phyloP scores from a whole-genome alignment of 1,140 invertebrate species.

The Halesus radiatus region DNA sequence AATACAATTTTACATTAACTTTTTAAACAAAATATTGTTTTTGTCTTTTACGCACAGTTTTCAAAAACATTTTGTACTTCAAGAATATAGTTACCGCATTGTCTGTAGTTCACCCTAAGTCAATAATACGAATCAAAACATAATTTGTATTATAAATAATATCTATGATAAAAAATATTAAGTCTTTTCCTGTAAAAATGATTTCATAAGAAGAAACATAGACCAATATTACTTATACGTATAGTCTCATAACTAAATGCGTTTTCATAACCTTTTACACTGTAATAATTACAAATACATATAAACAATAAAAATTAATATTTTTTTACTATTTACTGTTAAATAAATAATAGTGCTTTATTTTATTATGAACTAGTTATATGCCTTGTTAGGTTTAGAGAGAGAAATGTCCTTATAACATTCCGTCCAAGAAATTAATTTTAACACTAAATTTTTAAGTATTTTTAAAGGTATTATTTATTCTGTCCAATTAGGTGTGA shows the following conservation, averaged over 20 bases:
- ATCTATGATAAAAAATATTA: background rate
- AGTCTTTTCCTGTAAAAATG: no score
- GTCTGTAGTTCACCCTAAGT: constrained; percentile 4
- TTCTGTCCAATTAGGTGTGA: background rate
- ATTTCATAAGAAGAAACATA: no score
- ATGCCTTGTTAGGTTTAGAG: background rate
- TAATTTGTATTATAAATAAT: background rate
- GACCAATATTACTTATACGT: no score
- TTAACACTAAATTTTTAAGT: background rate
- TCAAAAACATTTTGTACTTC: background rate
- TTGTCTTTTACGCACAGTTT: constrained; percentile 33
- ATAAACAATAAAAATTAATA: no score
- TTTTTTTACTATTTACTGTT: no score
- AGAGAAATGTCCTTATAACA: constrained; percentile 5
- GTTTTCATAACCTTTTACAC: no score
- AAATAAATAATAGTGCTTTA: no score
- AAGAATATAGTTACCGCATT: constrained; percentile 1
- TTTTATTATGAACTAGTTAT: no score
- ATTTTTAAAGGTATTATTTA: constrained; percentile 12
- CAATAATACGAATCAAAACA: background rate
- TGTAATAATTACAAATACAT: no score
- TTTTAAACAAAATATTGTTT: no score
- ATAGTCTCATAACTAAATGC: no score
- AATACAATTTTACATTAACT: no score
- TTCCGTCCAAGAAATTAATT: constrained; percentile 21